A percentile compares a stretch with the other conserved stretches of the same genome.
phyloP scores from a whole-genome alignment of 2,113 vertebrate genomes.

The Hyla sarda region DNA sequence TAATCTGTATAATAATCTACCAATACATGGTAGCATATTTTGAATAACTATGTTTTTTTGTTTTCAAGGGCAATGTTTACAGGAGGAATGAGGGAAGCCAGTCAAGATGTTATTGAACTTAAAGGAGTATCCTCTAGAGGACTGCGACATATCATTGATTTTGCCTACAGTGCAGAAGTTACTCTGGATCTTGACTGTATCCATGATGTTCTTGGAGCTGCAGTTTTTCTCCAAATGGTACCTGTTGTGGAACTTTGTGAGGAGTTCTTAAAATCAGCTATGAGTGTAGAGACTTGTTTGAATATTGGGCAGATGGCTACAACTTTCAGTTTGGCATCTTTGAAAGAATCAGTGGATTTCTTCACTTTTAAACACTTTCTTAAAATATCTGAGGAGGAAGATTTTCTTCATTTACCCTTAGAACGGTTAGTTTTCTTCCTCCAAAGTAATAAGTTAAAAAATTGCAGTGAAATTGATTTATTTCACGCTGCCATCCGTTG shows the following conservation, averaged over 20 bases:
- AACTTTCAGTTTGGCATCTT: constrained; percentile 90
- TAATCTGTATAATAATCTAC: too few relatives aligned
- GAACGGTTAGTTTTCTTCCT: constrained; percentile 95
- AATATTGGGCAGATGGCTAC: constrained; percentile 98
- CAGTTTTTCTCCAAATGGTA: constrained; percentile 97
- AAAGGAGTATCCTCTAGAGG: constrained; percentile 91
- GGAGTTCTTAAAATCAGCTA: constrained; percentile 95
- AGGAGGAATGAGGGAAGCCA: constrained; percentile 93
- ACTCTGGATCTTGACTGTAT: constrained; percentile 95
- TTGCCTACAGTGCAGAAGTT: constrained; percentile 95
- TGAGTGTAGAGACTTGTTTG: constrained; percentile 96
- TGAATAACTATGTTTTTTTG: constrained; percentile 11
- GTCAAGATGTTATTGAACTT: constrained; percentile 90
- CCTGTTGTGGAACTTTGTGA: constrained; percentile 95
- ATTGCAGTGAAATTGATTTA: constrained; percentile 91
- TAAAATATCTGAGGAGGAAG: constrained; percentile 92
- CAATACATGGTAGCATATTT: neutral
- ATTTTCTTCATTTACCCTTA: constrained; percentile 92
- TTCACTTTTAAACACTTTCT: constrained; percentile 96
- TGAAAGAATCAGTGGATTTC: constrained; percentile 91
- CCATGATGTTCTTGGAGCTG: constrained; percentile 95
- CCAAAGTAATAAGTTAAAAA: constrained; percentile 93
- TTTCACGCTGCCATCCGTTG: constrained; percentile 90
- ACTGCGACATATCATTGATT: constrained; percentile 94
- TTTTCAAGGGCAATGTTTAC: constrained; percentile 95